These are phyloP conservation scores for Parapristionchus giblindavisi DNA, from an alignment of 2,888 invertebrate species.

Conservation along the genomic window DNA sequence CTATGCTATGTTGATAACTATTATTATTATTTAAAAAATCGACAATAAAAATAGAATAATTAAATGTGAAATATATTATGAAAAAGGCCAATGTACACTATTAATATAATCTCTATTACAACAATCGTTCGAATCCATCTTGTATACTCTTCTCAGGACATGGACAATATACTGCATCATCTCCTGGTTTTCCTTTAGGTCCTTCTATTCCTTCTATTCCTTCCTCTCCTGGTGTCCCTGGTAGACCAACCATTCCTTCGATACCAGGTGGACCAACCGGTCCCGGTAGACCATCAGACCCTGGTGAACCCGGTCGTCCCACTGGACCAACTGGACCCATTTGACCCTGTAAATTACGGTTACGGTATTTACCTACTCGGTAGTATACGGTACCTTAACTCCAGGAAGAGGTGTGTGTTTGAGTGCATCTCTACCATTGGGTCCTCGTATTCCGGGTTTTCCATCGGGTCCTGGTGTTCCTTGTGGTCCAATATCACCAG, in stretches of 20 bases:
- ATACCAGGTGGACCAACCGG: conserved; percentile 23
- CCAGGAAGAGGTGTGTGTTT: conserved; percentile 7
- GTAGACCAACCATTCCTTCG: conserved; percentile 17
- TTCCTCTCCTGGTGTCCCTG: conserved; percentile 19
- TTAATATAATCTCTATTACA: too few species aligned
- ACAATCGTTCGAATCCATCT: not conserved
- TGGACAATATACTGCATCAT: conserved; percentile 18
- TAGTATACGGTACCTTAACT: not conserved
- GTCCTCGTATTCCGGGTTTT: conserved; percentile 3
- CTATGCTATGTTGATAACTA: too few species aligned
- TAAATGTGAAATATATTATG: too few species aligned
- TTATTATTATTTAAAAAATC: too few species aligned
- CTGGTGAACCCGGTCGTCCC: conserved; percentile 25
- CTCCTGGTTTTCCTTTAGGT: not conserved
- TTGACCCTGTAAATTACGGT: conserved; percentile 14
- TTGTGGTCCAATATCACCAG: conserved; percentile 25
- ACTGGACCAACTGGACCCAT: conserved; percentile 14
- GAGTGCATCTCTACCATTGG: conserved; percentile 33
- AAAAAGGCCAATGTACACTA: too few species aligned
- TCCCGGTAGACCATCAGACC: conserved; percentile 23
- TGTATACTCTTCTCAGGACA: conserved; percentile 28
- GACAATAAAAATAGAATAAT: too few species aligned
- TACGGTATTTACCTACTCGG: not conserved
- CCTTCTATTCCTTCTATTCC: conserved; percentile 15
- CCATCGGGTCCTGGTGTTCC: conserved; percentile 28